These are phyloP conservation scores for Dicrurus megarhynchus DNA, from an alignment of 2,113 vertebrate genomes.

Conservation along the genomic window DNA sequence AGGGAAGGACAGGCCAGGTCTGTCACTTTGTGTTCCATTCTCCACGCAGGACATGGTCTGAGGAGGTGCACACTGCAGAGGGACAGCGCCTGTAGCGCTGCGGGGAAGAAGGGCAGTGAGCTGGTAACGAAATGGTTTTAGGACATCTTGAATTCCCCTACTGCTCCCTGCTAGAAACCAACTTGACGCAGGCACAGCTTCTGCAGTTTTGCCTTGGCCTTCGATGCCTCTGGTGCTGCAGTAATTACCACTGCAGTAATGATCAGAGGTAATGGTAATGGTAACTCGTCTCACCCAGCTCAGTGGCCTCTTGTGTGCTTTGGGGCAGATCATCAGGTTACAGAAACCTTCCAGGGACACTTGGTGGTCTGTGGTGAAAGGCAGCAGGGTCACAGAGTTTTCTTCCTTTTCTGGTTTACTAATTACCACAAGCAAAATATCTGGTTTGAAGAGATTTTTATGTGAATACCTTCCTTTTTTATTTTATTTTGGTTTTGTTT, in stretches of 20 bases:
- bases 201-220: background rate
- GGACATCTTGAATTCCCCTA: background rate
- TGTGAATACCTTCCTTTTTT: background rate
- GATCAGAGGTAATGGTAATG: background rate
- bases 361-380: background rate
- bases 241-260: background rate
- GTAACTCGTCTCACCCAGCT: background rate
- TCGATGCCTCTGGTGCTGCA: background rate
- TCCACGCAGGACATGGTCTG: rapidly evolving
- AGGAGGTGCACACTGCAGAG: background rate
- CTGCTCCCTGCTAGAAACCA: background rate
- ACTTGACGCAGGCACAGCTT: background rate
- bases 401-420: background rate
- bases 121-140: background rate
- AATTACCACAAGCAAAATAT: background rate
- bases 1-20: background rate
- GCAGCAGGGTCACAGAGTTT: background rate
- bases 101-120: rapidly evolving
- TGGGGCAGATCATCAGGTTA: background rate
- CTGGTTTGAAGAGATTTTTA: background rate
- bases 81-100: background rate
- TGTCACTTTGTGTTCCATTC: background rate
- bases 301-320: background rate
- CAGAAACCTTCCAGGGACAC: background rate
- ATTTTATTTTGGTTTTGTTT: background rate